Percentiles rank a stretch among this genome's conserved stretches.
phyloP scores from a whole-genome alignment of 2,888 invertebrate species.

The Dynastes tityus region DNA sequence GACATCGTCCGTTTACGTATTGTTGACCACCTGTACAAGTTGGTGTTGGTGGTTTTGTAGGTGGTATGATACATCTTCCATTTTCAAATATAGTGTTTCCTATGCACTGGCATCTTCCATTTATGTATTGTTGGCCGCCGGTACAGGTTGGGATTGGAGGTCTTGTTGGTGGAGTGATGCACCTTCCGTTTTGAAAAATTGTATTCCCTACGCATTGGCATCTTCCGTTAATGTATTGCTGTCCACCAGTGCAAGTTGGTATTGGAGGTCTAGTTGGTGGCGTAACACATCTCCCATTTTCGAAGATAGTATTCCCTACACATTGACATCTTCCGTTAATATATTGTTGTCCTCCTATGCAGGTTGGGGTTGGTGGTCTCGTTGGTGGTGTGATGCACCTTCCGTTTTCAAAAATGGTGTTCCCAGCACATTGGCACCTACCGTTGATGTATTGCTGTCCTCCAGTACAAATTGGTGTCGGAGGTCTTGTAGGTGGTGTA shows the following conservation, averaged over 20 bases:
- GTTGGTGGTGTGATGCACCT: constrained; percentile 10
- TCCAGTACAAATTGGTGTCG: constrained; percentile 16
- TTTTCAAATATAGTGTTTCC: not conserved
- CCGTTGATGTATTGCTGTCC: constrained; percentile 38
- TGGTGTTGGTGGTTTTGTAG: constrained; percentile 33
- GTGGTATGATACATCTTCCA: constrained; percentile 34
- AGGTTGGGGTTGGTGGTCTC: constrained; percentile 4
- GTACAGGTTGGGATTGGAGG: constrained; percentile 30
- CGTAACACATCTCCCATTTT: constrained; percentile 13
- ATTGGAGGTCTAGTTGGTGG: not conserved
- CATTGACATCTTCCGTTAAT: constrained; percentile 41
- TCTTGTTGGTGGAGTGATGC: constrained; percentile 2
- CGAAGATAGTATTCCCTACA: constrained; percentile 5
- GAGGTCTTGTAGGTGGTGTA: not conserved
- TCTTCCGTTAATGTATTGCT: constrained; percentile 38
- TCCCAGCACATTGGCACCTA: constrained; percentile 12
- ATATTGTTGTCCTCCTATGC: constrained; percentile 16
- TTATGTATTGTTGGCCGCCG: constrained; percentile 1
- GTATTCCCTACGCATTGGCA: not conserved
- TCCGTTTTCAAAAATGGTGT: constrained; percentile 27
- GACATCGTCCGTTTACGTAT: constrained; percentile 34
- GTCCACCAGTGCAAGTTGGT: not conserved
- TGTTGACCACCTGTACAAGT: too few species aligned
- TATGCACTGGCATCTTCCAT: constrained; percentile 39
- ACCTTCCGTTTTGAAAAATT: constrained; percentile 20